phyloP scores from a whole-genome alignment of 2,113 vertebrate genomes.

The Eptesicus fuscus region DNA sequence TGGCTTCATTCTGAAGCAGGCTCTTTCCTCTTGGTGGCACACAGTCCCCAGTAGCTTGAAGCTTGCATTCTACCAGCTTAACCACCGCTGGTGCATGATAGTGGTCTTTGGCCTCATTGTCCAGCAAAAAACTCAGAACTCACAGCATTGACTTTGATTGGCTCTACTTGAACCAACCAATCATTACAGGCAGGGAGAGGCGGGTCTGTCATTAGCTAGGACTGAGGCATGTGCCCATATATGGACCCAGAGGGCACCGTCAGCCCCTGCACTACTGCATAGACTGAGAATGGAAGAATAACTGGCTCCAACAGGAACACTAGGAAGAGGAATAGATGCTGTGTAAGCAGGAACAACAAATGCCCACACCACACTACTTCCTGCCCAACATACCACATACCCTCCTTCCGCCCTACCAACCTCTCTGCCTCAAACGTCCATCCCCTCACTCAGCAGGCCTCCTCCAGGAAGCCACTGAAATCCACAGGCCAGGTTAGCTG shows the following conservation, averaged over 20 bases:
- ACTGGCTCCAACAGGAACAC: background rate
- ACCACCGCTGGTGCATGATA: rapidly evolving
- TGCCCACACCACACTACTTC: background rate
- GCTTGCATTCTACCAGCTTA: background rate
- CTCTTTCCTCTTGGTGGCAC: background rate
- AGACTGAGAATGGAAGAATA: background rate
- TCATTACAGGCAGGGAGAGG: background rate
- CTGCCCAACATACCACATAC: background rate
- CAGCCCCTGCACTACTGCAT: background rate
- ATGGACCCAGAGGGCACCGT: background rate
- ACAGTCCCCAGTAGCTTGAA: background rate
- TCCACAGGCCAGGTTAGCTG: background rate
- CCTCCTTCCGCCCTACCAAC: background rate
- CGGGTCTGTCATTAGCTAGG: background rate
- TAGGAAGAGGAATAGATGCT: background rate
- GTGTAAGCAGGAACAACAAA: background rate
- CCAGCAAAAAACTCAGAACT: background rate
- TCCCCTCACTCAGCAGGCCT: background rate
- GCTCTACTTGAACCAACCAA: background rate
- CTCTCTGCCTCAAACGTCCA: background rate
- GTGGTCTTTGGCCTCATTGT: background rate
- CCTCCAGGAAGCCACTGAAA: background rate
- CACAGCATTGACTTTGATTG: background rate
- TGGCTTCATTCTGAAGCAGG: background rate
- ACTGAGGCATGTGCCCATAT: background rate